Conservation (phyloP, 2,113 vertebrate genomes). For the Platycercus adscitus region DNA sequence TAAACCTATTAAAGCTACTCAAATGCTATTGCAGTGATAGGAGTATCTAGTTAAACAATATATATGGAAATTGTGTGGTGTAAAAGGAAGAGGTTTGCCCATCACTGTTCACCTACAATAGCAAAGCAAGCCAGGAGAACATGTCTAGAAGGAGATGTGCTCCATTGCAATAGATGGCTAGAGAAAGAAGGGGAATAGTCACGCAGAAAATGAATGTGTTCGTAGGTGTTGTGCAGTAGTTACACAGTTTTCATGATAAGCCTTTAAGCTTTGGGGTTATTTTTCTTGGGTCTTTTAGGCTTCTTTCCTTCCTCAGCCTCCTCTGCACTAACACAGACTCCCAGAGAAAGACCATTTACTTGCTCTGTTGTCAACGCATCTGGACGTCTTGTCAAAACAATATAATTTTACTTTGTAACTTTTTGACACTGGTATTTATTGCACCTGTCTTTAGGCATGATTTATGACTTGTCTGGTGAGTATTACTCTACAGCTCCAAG, state of each 20-base stretch:
- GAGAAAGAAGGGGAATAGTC: not conserved
- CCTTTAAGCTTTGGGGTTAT: conserved; percentile 39
- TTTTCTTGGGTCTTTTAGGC: conserved; percentile 41
- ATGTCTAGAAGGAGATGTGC: rapidly evolving
- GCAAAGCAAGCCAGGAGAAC: not conserved
- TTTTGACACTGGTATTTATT: conserved; percentile 84
- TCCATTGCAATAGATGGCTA: not conserved
- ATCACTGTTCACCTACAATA: not conserved
- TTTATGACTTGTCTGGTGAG: conserved; percentile 89
- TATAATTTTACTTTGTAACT: conserved; percentile 83
- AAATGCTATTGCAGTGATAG: not conserved
- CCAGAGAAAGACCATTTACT: conserved; percentile 67
- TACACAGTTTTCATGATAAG: conserved; percentile 37
- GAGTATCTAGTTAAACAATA: not conserved
- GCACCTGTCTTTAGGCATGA: conserved; percentile 87
- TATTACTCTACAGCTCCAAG: conserved; percentile 81
- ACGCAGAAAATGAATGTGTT: not conserved
- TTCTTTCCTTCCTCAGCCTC: not conserved
- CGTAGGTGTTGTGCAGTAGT: conserved; percentile 31
- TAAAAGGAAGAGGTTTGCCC: not conserved
- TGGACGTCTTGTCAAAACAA: conserved; percentile 91
- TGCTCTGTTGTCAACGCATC: conserved; percentile 76
- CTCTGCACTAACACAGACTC: not conserved
- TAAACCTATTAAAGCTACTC: not conserved
- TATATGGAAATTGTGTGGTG: too few species aligned